Evolutionary conservation across 2,113 vertebrate species (phyloP).

Genomic region (Phoxinus phoxinus): DNA sequence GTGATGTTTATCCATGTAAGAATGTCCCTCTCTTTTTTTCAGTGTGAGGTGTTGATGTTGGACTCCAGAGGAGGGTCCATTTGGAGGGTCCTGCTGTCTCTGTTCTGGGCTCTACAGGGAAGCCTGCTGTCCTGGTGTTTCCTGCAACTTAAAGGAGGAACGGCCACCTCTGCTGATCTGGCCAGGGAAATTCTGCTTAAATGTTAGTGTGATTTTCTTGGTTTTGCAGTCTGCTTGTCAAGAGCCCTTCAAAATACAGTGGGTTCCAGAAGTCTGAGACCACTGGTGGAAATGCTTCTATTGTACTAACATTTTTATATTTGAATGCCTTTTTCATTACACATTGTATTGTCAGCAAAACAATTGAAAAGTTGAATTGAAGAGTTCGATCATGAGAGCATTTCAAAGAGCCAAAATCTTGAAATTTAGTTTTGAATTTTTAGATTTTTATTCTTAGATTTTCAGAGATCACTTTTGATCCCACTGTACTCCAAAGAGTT

Average conservation of each 20-base stretch:
- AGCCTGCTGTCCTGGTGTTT: constrained; percentile 96
- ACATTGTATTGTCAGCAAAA: neutral
- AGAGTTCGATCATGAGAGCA: neutral
- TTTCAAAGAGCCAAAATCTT: neutral
- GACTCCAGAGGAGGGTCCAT: constrained; percentile 76
- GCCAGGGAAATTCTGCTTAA: constrained; percentile 85
- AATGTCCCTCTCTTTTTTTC: constrained; percentile 26
- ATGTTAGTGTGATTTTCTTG: constrained; percentile 78
- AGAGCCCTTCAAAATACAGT: neutral
- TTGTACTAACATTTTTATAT: neutral
- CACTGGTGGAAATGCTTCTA: neutral
- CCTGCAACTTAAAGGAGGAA: constrained; percentile 87
- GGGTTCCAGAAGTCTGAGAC: neutral
- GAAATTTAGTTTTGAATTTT: neutral
- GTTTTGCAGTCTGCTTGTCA: neutral
- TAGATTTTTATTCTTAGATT: neutral
- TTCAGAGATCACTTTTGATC: neutral
- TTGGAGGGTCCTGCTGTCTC: constrained; percentile 83
- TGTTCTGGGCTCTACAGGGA: constrained; percentile 96
- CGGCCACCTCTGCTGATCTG: constrained; percentile 72
- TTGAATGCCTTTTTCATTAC: neutral
- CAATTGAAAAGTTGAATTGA: neutral
- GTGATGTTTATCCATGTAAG: neutral
- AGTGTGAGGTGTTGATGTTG: constrained; percentile 92
- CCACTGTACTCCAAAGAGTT: neutral